These are phyloP conservation scores for Eurois occulta DNA, from an alignment of 2,888 invertebrate species.

Conservation along the genomic window DNA sequence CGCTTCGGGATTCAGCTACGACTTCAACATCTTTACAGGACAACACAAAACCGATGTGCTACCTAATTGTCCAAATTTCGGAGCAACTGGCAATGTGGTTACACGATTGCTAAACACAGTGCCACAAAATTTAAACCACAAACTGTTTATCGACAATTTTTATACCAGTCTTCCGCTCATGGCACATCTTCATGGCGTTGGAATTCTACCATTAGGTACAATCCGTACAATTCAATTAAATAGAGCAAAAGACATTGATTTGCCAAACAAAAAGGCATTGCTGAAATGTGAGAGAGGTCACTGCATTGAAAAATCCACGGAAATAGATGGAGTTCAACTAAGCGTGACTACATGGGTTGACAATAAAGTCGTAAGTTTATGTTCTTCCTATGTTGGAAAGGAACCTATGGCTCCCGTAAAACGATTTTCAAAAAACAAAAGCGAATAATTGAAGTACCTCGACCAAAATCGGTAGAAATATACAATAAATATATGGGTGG, in stretches of 20 bases:
- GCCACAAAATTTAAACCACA: conserved; percentile 4
- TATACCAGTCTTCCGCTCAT: conserved; percentile 8
- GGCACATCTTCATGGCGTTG: neutral
- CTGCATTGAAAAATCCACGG: too few species aligned
- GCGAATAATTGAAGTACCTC: too few species aligned
- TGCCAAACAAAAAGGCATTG: too few species aligned
- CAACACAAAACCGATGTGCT: conserved; percentile 9
- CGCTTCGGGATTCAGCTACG: conserved; percentile 16
- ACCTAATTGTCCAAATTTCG: neutral
- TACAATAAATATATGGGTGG: too few species aligned
- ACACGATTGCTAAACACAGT: neutral
- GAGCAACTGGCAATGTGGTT: neutral
- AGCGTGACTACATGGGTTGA: conserved; percentile 9
- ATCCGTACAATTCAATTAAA: conserved; percentile 2
- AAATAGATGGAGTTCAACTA: conserved; percentile 1
- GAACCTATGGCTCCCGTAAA: conserved; percentile 50
- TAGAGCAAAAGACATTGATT: too few species aligned
- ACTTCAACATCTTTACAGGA: conserved; percentile 15
- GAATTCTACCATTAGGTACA: conserved; percentile 17
- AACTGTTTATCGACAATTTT: conserved; percentile 9
- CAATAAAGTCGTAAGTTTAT: conserved; percentile 4
- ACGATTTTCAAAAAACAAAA: too few species aligned
- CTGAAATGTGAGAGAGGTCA: too few species aligned
- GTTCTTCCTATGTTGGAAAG: conserved; percentile 63
- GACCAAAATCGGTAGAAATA: too few species aligned